phyloP scores from a whole-genome alignment of 2,113 vertebrate genomes.

The Poeciliopsis occidentalis region DNA sequence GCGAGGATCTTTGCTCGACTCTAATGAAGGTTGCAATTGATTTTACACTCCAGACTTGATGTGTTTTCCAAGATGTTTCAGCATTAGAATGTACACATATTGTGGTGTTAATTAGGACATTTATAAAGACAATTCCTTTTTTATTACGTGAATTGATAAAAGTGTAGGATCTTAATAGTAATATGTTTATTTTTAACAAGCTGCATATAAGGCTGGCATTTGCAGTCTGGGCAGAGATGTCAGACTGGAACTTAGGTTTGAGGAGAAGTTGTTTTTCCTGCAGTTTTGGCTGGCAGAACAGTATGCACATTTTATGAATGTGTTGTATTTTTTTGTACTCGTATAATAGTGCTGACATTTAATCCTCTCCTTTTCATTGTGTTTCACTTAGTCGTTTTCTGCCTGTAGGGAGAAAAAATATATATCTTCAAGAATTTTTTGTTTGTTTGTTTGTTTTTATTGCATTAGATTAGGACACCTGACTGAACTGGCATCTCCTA shows the following conservation, averaged over 20 bases:
- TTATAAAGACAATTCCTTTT: slow-evolving; percentile 26
- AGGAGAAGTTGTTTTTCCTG: neutral
- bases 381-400: neutral
- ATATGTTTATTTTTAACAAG: neutral
- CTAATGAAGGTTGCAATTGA: slow-evolving; percentile 71
- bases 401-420: neutral
- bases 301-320: neutral
- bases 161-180: neutral
- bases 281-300: neutral
- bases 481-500: neutral
- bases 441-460: too few species aligned
- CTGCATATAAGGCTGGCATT: neutral
- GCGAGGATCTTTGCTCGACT: slow-evolving; percentile 49
- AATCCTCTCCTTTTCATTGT: neutral
- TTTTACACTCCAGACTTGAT: slow-evolving; percentile 63
- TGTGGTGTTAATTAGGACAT: slow-evolving; percentile 52
- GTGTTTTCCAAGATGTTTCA: slow-evolving; percentile 60
- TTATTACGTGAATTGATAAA: slow-evolving; percentile 31
- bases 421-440: too few species aligned
- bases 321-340: too few species aligned
- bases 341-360: neutral
- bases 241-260: neutral
- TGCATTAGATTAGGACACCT: too few species aligned
- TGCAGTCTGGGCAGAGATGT: neutral
- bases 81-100: slow-evolving; percentile 56